phyloP scores from a whole-genome alignment of 2,113 vertebrate genomes.

The Gasterosteus nipponicus region DNA sequence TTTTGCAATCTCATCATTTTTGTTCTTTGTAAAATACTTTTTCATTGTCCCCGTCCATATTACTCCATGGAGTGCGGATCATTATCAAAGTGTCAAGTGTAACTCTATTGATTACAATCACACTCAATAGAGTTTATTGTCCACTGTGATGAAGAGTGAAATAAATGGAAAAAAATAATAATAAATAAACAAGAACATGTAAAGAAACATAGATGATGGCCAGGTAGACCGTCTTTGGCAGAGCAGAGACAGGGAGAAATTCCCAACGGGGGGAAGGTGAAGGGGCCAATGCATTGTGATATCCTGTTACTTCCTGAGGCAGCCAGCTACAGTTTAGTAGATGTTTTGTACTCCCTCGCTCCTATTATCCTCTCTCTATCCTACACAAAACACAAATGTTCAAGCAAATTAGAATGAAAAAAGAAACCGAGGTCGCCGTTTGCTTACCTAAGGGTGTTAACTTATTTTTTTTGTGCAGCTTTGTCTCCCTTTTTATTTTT shows the following conservation, averaged over 20 bases:
- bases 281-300: constrained; percentile 70
- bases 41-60: background rate
- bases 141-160: background rate
- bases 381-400: constrained; percentile 1
- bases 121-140: background rate
- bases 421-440: background rate
- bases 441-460: background rate
- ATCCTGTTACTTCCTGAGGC: constrained; percentile 72
- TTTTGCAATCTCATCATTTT: background rate
- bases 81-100: background rate
- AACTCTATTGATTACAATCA: background rate
- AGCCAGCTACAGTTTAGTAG: constrained; percentile 55
- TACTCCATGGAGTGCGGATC: background rate
- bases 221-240: constrained; percentile 54
- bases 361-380: background rate
- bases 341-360: constrained; percentile 33
- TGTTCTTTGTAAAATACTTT: background rate
- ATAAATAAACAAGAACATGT: background rate
- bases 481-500: background rate
- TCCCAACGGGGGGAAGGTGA: constrained; percentile 56
- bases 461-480: background rate
- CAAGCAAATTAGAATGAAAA: constrained; percentile 8
- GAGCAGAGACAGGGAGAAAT: constrained; percentile 72
- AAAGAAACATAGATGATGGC: constrained; percentile 13
- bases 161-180: background rate